Evolutionary conservation across 2,113 vertebrate species (phyloP), one percentile per base, ranked within the genome.

Genomic region (Sapajus apella): DNA sequence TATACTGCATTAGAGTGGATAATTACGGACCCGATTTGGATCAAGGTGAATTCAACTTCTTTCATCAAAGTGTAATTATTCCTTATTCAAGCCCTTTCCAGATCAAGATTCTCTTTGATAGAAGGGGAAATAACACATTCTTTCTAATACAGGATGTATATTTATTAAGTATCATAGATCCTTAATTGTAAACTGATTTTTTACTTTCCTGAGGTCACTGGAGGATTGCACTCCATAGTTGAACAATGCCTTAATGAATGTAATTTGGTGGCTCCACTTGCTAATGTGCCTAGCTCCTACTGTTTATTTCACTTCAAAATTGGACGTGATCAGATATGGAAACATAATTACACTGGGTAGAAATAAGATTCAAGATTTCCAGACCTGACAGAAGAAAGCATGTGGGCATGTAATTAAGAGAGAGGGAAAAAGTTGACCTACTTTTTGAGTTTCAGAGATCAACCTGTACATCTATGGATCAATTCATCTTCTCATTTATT

Each of bases 291-390:
- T 90, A 91, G 80, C 94, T 95, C 88, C 73, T 96, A 97, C 87
- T 96, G 94, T 96, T 97, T 97, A 97, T 98, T 97, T 96, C 94
- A 95, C 96, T 97, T 97, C 95, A 95, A 95, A 97, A 93, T 96
- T 97, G 97, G 94, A 94, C 17, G 3, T 0, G 17, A 96, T 96
- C 89, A 96, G 96, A 96, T 97, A 97, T 93, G 97, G 93, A 96
- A 97, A 97, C 91, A 97, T 97, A 97, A 97, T 98, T 97, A 97
- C 66, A 97, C 88, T 94, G 66, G 91, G 91, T 92, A 75, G 86
- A 96, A 97, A 95, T 91, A 98, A 97, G 93, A 82, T 77, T 52
- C 47, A 95, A 97, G 91, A 97, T 97, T 97, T 97, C 55, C 20
- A 97, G 79, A 93, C 75, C 73, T 89, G 86, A 98, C 94, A 96